Evolutionary conservation across 2,113 vertebrate genomes (phyloP).

Genomic region (Lamprologus ornatipinnis): DNA sequence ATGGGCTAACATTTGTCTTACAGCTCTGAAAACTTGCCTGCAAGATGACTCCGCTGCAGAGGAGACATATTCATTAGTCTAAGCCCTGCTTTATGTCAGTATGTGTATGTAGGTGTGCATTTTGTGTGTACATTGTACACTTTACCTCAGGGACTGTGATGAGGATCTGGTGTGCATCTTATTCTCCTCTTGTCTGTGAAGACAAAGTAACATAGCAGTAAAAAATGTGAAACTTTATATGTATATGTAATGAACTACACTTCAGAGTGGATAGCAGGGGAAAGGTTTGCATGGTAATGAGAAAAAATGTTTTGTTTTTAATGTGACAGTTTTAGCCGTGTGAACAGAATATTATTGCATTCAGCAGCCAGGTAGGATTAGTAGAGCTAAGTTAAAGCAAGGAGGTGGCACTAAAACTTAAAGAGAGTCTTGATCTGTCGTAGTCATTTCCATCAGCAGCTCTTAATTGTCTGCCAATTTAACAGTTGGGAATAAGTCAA

Average conservation of each 20-base stretch:
- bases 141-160: conserved; percentile 64
- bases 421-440: background rate
- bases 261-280: background rate
- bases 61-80: background rate
- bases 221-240: background rate
- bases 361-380: conserved; percentile 31
- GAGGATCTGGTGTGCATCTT: conserved; percentile 72
- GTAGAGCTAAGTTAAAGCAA: conserved; percentile 15
- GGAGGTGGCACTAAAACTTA: background rate
- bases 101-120: background rate
- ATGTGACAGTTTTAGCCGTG: background rate
- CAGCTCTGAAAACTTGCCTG: conserved; percentile 84
- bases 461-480: background rate
- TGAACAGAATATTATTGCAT: conserved; percentile 1
- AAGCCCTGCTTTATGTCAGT: background rate
- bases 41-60: conserved; percentile 77
- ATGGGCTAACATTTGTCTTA: conserved; percentile 71
- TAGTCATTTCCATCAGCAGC: background rate
- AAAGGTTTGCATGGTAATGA: conserved; percentile 1
- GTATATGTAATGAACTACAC: background rate
- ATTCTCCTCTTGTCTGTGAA: conserved; percentile 72
- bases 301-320: background rate
- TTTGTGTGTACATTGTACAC: background rate
- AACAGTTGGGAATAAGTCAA: background rate
- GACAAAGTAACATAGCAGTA: conserved; percentile 1